Conservation (phyloP, 2,797 vertebrate genomes). For the Enteromius viviparus region DNA sequence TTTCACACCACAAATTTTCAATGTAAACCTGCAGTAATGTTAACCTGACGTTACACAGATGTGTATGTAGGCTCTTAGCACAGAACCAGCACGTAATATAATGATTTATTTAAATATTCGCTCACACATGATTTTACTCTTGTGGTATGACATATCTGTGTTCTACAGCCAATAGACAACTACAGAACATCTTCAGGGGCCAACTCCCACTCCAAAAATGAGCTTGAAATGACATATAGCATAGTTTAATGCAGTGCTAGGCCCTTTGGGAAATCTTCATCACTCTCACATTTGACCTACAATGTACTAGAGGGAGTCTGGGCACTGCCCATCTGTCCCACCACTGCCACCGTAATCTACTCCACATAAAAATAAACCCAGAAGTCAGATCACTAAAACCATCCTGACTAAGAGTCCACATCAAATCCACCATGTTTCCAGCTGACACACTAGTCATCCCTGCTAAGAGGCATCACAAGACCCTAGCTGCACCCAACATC, state of each 20-base stretch:
- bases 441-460: constrained; percentile 7
- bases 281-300: neutral
- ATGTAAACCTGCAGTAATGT: neutral
- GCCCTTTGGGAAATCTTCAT: constrained; percentile 14
- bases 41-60: neutral
- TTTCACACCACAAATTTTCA: constrained; percentile 1
- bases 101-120: neutral
- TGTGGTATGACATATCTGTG: neutral
- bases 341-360: neutral
- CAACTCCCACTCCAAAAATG: neutral
- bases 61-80: neutral
- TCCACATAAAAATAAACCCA: constrained; percentile 16
- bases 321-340: neutral
- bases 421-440: constrained; percentile 13
- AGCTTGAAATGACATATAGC: neutral
- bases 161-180: neutral
- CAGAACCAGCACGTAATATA: neutral
- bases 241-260: neutral
- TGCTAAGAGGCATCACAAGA: constrained; percentile 71
- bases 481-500: constrained; percentile 62
- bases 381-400: neutral
- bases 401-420: neutral
- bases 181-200: neutral
- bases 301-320: neutral
- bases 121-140: neutral